Percentiles rank a stretch among this genome's conserved stretches.
These are phyloP conservation scores for Drosophila pectinifera DNA, from an alignment of 1,140 invertebrate genomes.

Conservation along the genomic window DNA sequence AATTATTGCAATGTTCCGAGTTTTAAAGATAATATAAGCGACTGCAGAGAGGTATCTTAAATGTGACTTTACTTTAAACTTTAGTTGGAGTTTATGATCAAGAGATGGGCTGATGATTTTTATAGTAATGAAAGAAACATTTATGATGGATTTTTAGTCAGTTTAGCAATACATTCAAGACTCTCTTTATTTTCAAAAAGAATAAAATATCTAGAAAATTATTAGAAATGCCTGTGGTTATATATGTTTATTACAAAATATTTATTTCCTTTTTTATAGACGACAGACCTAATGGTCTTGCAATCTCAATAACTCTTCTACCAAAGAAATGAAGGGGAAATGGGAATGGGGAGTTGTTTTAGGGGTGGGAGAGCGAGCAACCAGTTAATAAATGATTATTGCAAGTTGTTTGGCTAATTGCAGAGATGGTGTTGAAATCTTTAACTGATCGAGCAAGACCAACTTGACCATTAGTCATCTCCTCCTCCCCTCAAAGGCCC, in stretches of 20 bases:
- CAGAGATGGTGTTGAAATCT: constrained; percentile 50
- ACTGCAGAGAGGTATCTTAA: background rate
- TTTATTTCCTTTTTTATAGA: too few species aligned
- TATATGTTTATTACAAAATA: too few species aligned
- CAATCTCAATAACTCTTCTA: background rate
- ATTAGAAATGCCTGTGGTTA: too few species aligned
- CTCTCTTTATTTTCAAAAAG: too few species aligned
- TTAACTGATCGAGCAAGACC: constrained; percentile 36
- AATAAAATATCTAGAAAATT: too few species aligned
- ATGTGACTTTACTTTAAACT: background rate
- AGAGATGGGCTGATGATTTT: background rate
- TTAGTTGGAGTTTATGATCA: background rate
- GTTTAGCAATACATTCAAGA: too few species aligned
- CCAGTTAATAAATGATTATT: constrained; percentile 55
- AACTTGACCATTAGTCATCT: constrained; percentile 43
- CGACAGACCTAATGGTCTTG: too few species aligned
- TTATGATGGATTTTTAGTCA: too few species aligned
- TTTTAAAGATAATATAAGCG: background rate
- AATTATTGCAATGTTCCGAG: constrained; percentile 5
- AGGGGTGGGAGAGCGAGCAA: background rate
- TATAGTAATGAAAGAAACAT: background rate
- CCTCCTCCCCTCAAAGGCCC: background rate
- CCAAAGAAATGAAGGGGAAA: background rate
- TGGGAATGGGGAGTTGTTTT: background rate
- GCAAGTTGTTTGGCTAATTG: constrained; percentile 54